Base-by-base conservation (phyloP, 1,140 invertebrate genomes). In the Periplaneta americana region DNA sequence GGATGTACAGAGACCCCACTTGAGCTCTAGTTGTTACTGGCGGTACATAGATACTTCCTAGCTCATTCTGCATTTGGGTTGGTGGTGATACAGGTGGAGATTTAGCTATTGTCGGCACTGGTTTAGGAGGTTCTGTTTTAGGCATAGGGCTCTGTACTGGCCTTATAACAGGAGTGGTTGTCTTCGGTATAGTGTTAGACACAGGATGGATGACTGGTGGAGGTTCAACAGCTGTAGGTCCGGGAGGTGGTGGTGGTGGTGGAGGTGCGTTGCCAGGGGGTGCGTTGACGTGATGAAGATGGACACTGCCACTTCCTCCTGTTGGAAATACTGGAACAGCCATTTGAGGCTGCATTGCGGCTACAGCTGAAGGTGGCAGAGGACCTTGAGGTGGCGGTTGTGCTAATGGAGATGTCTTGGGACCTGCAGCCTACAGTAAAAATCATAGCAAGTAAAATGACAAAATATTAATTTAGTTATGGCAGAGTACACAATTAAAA, bases 281-380 rank as follows among this genome's bases (percentile, higher is more conserved):
- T 6, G 79, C 36, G 79, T 22, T 28, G 79, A 31, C 13, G 34
- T 13, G n/a, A 0, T 35, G 75, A 28, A 34, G 74, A 6, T 22
- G 39, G 11, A 74, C 75, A 11, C 31, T 34, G 79, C 28, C 79
- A 18, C 37, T 79, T 33, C 91, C 88, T 83, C 90, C 92, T 13
- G 90, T 86, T 6, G 93, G 93, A 83, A 94, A 91, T 39, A 94
- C 93, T 82, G 93, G 92, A 34, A 94, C 91, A 0, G 93, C 92
- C 78, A 94, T 91, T 84, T 93, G 92, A 32, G 93, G 92, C 83
- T 92, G 90, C 87, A 92, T 89, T 33, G 89, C 90, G 66, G 90
- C 90, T 37, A 90, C 78, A 17, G 89, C 89, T 22, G 89, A 88
- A 13, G 91, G 89, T 36, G 91, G 90, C 34, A 91, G 84, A 57